Evolutionary conservation across 2,797 vertebrate species (phyloP), one percentile per base, ranked within the genome.

Genomic region (Brachymystax lenok): DNA sequence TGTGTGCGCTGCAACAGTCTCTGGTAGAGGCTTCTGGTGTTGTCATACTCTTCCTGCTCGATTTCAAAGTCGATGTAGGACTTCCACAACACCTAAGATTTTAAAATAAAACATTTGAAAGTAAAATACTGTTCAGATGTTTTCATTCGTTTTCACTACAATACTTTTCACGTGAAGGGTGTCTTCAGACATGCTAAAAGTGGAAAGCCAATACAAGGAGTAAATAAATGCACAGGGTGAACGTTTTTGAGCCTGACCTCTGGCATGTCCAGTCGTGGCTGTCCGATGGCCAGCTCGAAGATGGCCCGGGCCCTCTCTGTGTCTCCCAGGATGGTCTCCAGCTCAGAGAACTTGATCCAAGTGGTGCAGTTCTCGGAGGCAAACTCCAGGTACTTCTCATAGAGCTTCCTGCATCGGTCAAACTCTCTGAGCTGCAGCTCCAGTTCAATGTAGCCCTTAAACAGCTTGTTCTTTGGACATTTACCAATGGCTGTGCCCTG

Each of bases 21-120:
- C 77, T 94, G 95, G 83, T 99, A 99, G 35, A 99, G 96, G 56
- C 89, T 96, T 71, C 96, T 94, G 17, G 97, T 99, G 84, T 96
- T 96, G 28, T 95, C 96, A 27, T 94, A 99, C 86, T 99, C 97
- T 78, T 99, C 98, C 81, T 98, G 98, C 89, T 99, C 98, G 5
- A 98, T 98, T 92, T 99, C 97, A 89, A 97, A 99, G 89, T 99
- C 98, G 75, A 99, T 99, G 80, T 99, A 99, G 5, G 98, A 98
- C 86, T 99, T 99, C 98, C 98, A 99, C 80, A 99, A 94, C 71
- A 99, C 97, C 98, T 99, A 84, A 3, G 76, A 46, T 46, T 3
- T 13, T 3, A 13, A 46, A 79, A 19, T 27, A 21, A 3, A 33
- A 50, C 13, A 46, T 12, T 46, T 46, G 40, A 46, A 46, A 46